A percentile compares a stretch with the other conserved stretches of the same genome.
phyloP scores from a whole-genome alignment of 2,888 invertebrate genomes.

The Pasiphila rectangulata region DNA sequence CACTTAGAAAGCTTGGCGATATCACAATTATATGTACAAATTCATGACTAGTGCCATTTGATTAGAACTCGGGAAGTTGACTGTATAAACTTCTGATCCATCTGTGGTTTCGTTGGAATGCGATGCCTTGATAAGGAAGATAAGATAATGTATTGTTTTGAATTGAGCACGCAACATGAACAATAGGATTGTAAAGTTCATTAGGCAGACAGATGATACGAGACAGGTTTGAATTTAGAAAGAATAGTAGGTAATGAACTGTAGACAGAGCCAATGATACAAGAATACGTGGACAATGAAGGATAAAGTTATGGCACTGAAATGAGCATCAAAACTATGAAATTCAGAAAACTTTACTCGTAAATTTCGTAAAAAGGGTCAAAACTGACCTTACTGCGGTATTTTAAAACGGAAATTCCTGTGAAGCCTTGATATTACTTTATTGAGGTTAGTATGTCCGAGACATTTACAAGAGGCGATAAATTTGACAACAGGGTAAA shows the following conservation, averaged over 20 bases:
- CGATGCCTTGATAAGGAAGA: conserved; percentile 55
- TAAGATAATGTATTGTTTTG: conserved; percentile 66
- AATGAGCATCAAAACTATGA: not conserved
- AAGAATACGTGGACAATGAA: not conserved
- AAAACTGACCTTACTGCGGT: conserved; percentile 14
- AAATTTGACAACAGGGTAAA: conserved; percentile 31
- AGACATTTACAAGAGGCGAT: conserved; percentile 32
- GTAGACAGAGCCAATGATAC: not conserved
- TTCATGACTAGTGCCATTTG: not conserved
- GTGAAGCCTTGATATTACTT: conserved; percentile 29
- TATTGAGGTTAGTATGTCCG: conserved; percentile 33
- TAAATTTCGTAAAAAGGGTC: conserved; percentile 1
- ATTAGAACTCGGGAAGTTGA: not conserved
- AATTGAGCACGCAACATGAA: conserved; percentile 56
- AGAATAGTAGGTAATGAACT: conserved; percentile 1
- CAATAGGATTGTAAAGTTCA: conserved; percentile 31
- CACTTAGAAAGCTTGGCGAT: too few species aligned
- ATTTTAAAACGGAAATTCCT: conserved; percentile 31
- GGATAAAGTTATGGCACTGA: not conserved
- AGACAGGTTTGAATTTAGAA: not conserved
- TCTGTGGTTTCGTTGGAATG: conserved; percentile 18
- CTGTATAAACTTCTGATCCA: not conserved
- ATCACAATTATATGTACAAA: too few species aligned
- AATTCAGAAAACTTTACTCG: not conserved
- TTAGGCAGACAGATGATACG: conserved; percentile 5